Evolutionary conservation across 2,113 vertebrate genomes (phyloP).

Genomic region (Silurus meridionalis): DNA sequence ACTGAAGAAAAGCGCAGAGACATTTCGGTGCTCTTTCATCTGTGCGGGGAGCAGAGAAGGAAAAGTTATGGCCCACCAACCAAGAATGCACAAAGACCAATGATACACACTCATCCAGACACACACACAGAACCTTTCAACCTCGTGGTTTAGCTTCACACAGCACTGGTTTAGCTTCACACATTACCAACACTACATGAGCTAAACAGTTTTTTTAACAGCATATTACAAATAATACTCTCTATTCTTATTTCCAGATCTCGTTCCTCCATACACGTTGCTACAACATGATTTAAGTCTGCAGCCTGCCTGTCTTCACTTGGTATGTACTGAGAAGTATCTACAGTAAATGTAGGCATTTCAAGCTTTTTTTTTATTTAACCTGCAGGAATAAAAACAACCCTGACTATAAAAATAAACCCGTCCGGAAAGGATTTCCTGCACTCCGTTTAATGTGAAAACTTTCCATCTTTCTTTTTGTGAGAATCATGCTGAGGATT

Average conservation of each 20-base stretch:
- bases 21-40: not conserved
- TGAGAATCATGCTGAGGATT: not conserved
- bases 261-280: not conserved
- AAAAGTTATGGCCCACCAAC: not conserved
- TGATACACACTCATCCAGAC: not conserved
- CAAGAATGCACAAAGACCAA: slow-evolving; percentile 23
- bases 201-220: not conserved
- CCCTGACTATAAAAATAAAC: not conserved
- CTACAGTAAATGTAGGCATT: not conserved
- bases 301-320: not conserved
- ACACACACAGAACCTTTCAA: not conserved
- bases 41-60: not conserved
- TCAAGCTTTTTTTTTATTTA: not conserved
- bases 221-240: not conserved
- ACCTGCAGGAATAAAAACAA: not conserved
- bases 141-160: not conserved
- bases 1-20: not conserved
- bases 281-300: not conserved
- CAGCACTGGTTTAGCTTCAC: not conserved
- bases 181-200: not conserved
- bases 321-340: not conserved
- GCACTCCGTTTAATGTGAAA: not conserved
- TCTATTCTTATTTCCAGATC: not conserved
- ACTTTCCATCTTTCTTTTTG: not conserved
- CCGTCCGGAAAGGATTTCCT: not conserved